These are phyloP conservation scores for Cheumatopsyche charites DNA, from an alignment of 1,140 invertebrate genomes.

Conservation along the genomic window DNA sequence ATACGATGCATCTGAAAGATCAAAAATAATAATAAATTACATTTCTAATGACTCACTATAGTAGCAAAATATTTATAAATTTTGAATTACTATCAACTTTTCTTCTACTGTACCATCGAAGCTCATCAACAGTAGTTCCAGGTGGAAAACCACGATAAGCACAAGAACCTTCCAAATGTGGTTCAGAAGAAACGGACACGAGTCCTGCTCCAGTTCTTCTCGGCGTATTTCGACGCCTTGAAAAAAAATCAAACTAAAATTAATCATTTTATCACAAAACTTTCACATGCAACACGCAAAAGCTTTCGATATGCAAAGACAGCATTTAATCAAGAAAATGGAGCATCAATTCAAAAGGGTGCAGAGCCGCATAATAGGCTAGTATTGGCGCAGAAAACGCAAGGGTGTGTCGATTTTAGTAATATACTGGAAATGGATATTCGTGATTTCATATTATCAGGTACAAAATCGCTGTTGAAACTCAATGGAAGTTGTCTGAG, in stretches of 20 bases:
- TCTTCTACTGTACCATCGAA: constrained; percentile 60
- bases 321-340: background rate
- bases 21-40: background rate
- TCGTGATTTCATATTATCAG: constrained; percentile 19
- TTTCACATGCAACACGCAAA: background rate
- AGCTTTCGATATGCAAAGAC: background rate
- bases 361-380: background rate
- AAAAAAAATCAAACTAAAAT: too few species aligned
- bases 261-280: too few species aligned
- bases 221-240: constrained; percentile 38
- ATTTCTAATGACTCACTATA: too few species aligned
- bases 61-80: constrained; percentile 28
- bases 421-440: constrained; percentile 16
- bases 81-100: constrained; percentile 49
- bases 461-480: constrained; percentile 3
- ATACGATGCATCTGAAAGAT: constrained; percentile 30
- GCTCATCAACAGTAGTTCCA: constrained; percentile 63
- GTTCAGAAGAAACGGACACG: constrained; percentile 40
- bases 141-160: constrained; percentile 54
- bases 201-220: constrained; percentile 9
- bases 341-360: background rate
- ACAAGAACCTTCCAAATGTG: constrained; percentile 41
- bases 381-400: background rate
- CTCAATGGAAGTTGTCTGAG: constrained; percentile 15
- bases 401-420: constrained; percentile 21